Evolutionary conservation across 2,113 vertebrate genomes (phyloP).

Genomic region (Uria lomvia): DNA sequence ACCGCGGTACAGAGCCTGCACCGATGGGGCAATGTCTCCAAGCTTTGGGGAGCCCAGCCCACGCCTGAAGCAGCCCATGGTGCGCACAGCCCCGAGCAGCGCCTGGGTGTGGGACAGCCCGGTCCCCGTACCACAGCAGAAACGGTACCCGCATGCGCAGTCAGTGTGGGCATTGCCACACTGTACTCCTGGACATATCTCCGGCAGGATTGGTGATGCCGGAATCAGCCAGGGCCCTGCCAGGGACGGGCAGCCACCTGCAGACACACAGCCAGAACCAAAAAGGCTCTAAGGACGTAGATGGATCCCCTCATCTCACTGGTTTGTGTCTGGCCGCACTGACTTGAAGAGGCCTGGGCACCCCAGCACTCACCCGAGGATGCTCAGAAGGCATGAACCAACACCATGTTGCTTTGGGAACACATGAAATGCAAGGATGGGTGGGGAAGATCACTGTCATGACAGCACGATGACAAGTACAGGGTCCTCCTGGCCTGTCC

Average conservation of each 20-base stretch:
- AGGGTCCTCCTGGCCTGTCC: background rate
- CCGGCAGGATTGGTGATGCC: accelerated
- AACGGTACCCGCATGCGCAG: accelerated
- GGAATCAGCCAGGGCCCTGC: background rate
- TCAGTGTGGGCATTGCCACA: accelerated
- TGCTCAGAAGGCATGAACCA: background rate
- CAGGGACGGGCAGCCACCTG: accelerated
- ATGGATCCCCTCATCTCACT: accelerated
- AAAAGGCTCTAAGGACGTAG: background rate
- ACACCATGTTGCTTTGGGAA: background rate
- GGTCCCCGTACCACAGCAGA: accelerated
- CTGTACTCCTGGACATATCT: accelerated
- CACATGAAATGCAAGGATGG: background rate
- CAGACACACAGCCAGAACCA: background rate
- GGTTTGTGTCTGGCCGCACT: accelerated
- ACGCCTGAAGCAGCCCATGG: background rate
- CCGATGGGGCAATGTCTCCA: too few relatives aligned
- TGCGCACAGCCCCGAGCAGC: accelerated
- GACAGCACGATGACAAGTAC: background rate
- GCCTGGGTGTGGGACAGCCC: accelerated
- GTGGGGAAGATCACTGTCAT: background rate
- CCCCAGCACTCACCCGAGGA: accelerated
- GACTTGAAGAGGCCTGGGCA: background rate
- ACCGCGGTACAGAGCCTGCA: too few relatives aligned
- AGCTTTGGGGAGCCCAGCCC: too few relatives aligned